These are phyloP conservation scores for Coenonympha glycerion DNA, from an alignment of 2,888 invertebrate genomes.

Conservation along the genomic window DNA sequence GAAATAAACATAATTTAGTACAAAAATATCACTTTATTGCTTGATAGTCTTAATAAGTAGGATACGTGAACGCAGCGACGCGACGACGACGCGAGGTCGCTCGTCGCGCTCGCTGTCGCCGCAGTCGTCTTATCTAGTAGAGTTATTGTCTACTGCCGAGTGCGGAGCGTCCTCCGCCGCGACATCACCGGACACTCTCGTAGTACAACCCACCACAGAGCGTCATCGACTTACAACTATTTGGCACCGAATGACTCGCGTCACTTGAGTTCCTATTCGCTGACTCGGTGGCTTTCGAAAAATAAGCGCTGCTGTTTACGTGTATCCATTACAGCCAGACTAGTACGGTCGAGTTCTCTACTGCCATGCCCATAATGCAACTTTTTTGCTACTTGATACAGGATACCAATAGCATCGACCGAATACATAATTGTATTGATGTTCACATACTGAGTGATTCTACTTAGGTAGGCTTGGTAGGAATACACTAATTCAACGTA, in stretches of 20 bases:
- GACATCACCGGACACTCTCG: background rate
- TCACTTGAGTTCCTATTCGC: background rate
- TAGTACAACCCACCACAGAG: background rate
- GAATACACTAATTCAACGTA: no score
- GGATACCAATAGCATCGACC: no score
- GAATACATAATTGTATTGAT: no score
- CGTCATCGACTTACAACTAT: constrained; percentile 31
- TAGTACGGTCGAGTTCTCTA: no score
- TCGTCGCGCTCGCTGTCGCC: background rate
- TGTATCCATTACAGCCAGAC: no score
- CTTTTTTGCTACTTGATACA: no score
- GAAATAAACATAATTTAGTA: constrained; percentile 22
- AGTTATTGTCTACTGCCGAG: background rate
- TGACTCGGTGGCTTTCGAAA: no score
- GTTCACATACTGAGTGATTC: no score
- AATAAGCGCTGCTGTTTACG: no score
- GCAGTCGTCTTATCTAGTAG: background rate
- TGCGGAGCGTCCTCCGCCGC: background rate
- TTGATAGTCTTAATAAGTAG: constrained; percentile 26
- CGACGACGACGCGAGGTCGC: no score
- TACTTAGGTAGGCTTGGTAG: no score
- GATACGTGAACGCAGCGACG: background rate
- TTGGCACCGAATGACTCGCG: constrained; percentile 31
- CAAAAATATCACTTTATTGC: constrained; percentile 38
- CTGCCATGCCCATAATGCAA: no score